Evolutionary conservation across 2,888 invertebrate genomes (phyloP).

Genomic region (Desoria tigrina): DNA sequence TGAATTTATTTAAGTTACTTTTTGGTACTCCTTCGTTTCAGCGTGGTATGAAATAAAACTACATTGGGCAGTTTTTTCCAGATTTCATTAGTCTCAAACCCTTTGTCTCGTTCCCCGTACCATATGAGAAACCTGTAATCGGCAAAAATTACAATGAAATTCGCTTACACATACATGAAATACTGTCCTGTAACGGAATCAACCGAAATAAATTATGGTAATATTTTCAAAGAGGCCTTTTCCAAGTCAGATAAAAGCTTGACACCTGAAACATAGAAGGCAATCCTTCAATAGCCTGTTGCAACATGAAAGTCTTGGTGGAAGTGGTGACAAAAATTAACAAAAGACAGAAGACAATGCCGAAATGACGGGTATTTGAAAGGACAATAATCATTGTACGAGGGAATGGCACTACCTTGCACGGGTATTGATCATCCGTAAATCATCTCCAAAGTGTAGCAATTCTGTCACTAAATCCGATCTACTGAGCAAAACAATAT

Average conservation of each 20-base stretch:
- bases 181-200: too few species aligned
- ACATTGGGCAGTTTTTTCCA: slow-evolving; percentile 52
- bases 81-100: slow-evolving; percentile 46
- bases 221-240: too few species aligned
- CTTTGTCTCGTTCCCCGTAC: slow-evolving; percentile 42
- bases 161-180: not conserved
- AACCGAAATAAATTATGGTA: too few species aligned
- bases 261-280: too few species aligned
- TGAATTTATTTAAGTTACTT: slow-evolving; percentile 19
- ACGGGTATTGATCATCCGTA: slow-evolving; percentile 46
- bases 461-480: slow-evolving; percentile 30
- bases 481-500: slow-evolving; percentile 43
- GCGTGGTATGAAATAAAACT: slow-evolving; percentile 48
- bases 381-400: too few species aligned
- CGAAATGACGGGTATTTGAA: too few species aligned
- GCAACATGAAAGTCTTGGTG: too few species aligned
- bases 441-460: slow-evolving; percentile 48
- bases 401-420: slow-evolving; percentile 45
- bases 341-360: too few species aligned
- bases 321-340: too few species aligned
- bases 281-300: too few species aligned
- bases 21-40: slow-evolving; percentile 24
- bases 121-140: slow-evolving; percentile 49
- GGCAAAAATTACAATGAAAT: not conserved
- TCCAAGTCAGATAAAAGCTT: too few species aligned